Percentiles rank a stretch among this genome's conserved stretches.
These are phyloP conservation scores for Machimus rusticus DNA, from an alignment of 2,888 invertebrate genomes.

Conservation along the genomic window DNA sequence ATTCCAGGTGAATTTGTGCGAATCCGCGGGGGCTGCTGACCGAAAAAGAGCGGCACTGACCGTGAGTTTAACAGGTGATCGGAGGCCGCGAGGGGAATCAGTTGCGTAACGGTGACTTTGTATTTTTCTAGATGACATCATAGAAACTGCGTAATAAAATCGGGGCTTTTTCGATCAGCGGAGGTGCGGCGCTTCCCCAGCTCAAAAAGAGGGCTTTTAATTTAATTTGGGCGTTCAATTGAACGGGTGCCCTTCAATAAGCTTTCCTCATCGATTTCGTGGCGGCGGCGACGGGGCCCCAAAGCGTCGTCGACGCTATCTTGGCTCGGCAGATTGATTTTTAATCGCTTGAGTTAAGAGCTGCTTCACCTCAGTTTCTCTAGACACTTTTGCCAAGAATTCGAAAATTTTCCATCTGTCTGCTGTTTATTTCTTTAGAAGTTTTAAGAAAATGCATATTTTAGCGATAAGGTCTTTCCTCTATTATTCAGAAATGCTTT, in stretches of 20 bases:
- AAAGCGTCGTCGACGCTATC: neutral
- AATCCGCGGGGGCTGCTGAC: neutral
- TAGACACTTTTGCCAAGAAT: neutral
- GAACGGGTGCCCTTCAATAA: neutral
- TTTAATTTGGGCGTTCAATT: neutral
- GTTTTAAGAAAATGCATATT: neutral
- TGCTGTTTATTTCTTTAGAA: neutral
- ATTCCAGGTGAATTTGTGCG: neutral
- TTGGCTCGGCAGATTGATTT: neutral
- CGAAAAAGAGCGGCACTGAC: neutral
- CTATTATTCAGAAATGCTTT: neutral
- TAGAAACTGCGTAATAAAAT: neutral
- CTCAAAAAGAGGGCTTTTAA: neutral
- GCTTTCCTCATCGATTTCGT: neutral
- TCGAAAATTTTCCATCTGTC: neutral
- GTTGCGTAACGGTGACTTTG: conserved; percentile 1
- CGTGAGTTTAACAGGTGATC: neutral
- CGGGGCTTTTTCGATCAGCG: neutral
- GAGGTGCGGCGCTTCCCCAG: neutral
- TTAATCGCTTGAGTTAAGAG: neutral
- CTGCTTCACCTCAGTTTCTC: neutral
- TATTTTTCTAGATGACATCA: neutral
- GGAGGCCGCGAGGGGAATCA: neutral
- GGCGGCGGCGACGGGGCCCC: neutral
- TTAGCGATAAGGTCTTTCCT: neutral